These are phyloP conservation scores for Eriosoma lanigerum DNA, from an alignment of 1,140 invertebrate genomes.

Conservation along the genomic window DNA sequence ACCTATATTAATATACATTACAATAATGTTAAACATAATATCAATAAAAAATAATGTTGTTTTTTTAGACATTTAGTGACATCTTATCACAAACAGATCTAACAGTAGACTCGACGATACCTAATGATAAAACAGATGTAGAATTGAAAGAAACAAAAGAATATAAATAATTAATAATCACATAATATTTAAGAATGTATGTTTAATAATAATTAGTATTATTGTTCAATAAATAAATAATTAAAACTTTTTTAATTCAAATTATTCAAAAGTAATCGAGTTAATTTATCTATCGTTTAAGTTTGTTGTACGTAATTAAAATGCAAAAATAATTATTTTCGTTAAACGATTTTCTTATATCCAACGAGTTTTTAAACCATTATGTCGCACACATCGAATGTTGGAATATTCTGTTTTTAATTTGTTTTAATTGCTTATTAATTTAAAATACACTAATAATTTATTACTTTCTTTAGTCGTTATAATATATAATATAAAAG, in stretches of 20 bases:
- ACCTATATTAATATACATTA: too few species aligned
- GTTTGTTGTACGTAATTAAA: too few species aligned
- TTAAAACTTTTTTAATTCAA: too few species aligned
- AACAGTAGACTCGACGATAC: not conserved
- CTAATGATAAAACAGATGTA: not conserved
- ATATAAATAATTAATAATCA: not conserved
- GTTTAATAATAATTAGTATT: not conserved
- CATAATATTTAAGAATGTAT: not conserved
- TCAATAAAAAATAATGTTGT: not conserved
- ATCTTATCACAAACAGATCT: not conserved
- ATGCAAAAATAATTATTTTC: conserved; percentile 1
- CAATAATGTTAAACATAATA: too few species aligned
- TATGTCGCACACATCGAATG: conserved; percentile 14
- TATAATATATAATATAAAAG: too few species aligned
- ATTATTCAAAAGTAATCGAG: too few species aligned
- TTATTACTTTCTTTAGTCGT: conserved; percentile 14
- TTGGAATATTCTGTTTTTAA: not conserved
- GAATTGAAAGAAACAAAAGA: conserved; percentile 6
- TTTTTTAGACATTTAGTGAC: not conserved
- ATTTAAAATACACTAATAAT: not conserved
- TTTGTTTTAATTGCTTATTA: conserved; percentile 1
- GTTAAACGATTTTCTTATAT: not conserved
- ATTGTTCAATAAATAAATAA: too few species aligned
- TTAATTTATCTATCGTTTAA: too few species aligned
- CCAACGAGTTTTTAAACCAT: not conserved